phyloP scores from a whole-genome alignment of 2,113 vertebrate genomes.

The Melanerpes formicivorus region DNA sequence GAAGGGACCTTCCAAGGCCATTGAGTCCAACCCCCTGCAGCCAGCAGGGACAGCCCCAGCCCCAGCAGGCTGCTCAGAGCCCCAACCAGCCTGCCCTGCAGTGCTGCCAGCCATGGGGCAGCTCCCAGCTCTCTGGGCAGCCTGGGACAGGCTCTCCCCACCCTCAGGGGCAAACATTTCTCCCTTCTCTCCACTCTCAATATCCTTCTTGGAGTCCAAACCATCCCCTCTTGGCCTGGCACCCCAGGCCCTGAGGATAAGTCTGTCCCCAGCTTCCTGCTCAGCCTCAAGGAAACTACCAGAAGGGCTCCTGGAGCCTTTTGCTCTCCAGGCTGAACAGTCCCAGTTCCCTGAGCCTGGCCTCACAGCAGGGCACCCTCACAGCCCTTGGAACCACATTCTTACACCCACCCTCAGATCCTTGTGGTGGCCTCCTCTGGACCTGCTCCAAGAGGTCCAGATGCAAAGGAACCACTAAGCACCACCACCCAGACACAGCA shows the following conservation, averaged over 20 bases:
- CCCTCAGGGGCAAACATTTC: background rate
- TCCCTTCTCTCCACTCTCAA: background rate
- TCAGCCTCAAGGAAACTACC: background rate
- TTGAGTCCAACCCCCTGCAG: no score
- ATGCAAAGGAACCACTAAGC: background rate
- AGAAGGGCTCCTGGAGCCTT: background rate
- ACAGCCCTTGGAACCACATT: no score
- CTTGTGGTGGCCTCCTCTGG: no score
- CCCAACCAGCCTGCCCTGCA: no score
- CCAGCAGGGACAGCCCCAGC: no score
- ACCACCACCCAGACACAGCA: rapidly evolving
- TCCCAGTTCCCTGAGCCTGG: background rate
- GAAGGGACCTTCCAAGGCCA: background rate
- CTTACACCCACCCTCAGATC: no score
- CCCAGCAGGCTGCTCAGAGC: no score
- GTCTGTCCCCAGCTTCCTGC: background rate
- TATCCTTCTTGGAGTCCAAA: background rate
- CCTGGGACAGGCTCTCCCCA: no score
- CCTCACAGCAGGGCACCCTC: background rate
- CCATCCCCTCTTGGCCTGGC: background rate
- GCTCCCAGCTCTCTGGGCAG: no score
- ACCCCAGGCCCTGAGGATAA: background rate
- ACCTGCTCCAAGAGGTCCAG: background rate
- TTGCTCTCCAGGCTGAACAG: background rate
- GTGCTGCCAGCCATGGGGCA: no score